Evolutionary conservation across 2,113 vertebrate genomes (phyloP).

Genomic region (Reinhardtius hippoglossoides): DNA sequence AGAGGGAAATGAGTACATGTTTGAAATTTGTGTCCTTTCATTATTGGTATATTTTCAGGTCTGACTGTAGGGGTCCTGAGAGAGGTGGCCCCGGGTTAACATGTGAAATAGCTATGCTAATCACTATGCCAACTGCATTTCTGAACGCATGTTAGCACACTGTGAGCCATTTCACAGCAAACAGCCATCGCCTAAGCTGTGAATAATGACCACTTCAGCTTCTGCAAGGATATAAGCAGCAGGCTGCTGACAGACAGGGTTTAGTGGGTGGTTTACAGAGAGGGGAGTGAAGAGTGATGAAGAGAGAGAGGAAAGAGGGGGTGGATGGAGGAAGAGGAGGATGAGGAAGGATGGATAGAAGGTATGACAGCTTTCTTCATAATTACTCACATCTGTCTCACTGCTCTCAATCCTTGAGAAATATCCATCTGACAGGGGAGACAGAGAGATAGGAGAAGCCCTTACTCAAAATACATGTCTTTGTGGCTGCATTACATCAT

Average conservation of each 20-base stretch:
- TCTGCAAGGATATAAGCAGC: conserved; percentile 64
- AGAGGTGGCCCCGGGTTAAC: conserved; percentile 57
- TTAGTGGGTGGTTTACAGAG: conserved; percentile 58
- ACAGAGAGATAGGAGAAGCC: conserved; percentile 22
- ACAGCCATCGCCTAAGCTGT: conserved; percentile 60
- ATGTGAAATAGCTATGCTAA: conserved; percentile 61
- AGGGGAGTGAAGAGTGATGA: conserved; percentile 32
- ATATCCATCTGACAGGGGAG: conserved; percentile 43
- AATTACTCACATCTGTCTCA: conserved; percentile 58
- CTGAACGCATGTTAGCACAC: conserved; percentile 52
- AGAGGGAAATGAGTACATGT: conserved; percentile 10
- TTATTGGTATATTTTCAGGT: conserved; percentile 38
- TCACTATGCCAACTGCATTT: conserved; percentile 64
- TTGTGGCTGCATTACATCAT: conserved; percentile 39
- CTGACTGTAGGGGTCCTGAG: conserved; percentile 42
- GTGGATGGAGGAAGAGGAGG: conserved; percentile 31
- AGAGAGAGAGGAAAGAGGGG: conserved; percentile 11
- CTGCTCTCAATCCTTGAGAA: conserved; percentile 28
- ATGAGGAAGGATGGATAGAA: conserved; percentile 30
- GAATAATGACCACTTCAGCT: conserved; percentile 79
- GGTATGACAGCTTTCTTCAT: conserved; percentile 55
- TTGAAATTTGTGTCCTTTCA: conserved; percentile 25
- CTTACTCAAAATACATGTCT: conserved; percentile 44
- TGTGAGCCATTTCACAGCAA: conserved; percentile 71
- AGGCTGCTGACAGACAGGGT: conserved; percentile 57